Evolutionary conservation across 1,140 invertebrate genomes (phyloP).

Genomic region (Drosophila mayri): DNA sequence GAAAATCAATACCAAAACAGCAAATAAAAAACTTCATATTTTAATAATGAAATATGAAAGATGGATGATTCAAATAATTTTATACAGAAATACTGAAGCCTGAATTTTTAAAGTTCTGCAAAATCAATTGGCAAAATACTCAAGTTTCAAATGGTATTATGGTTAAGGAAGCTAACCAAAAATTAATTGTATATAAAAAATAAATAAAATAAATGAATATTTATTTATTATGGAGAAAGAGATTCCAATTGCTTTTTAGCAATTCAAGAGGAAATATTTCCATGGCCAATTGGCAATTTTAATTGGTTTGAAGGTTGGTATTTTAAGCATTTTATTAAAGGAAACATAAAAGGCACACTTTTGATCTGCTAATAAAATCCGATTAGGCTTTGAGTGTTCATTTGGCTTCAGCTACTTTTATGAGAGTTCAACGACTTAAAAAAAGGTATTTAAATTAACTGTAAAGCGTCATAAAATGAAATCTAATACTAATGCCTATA

Average conservation of each 20-base stretch:
- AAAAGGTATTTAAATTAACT: background rate
- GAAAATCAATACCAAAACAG: background rate
- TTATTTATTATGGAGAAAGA: too few species aligned
- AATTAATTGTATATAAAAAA: background rate
- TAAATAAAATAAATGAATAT: too few species aligned
- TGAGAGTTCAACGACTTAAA: constrained; percentile 1
- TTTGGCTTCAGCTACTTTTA: background rate
- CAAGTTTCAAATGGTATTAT: too few species aligned
- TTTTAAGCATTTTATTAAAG: background rate
- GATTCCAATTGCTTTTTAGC: too few species aligned
- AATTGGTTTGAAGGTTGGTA: background rate
- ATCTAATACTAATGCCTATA: background rate
- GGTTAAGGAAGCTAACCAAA: background rate
- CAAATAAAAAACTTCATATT: too few species aligned
- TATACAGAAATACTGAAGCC: too few species aligned
- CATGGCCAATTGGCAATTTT: too few species aligned
- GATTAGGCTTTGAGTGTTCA: background rate
- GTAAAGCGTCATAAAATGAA: background rate
- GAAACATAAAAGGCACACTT: background rate
- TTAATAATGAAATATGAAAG: too few species aligned
- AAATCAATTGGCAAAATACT: too few species aligned
- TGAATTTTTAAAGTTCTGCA: too few species aligned
- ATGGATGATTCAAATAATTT: too few species aligned
- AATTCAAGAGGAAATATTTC: too few species aligned
- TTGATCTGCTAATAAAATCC: background rate